A percentile compares a stretch with the other conserved stretches of the same genome.
Evolutionary conservation across 2,797 vertebrate genomes (phyloP).

Genomic region (Myotis daubentonii): DNA sequence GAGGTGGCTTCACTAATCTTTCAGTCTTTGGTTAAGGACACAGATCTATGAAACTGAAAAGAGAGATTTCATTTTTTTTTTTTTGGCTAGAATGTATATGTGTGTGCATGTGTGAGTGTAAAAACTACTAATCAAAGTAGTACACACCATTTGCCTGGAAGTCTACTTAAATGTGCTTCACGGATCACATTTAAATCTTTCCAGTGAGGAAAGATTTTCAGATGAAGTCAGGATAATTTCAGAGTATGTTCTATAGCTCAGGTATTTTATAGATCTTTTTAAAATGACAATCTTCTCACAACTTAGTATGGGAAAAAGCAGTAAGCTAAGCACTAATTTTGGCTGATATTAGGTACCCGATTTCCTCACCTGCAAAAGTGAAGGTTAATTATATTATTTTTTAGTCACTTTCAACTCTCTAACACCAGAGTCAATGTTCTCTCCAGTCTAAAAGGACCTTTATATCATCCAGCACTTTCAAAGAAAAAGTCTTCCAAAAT

Average conservation of each 20-base stretch:
- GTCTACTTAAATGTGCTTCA: background rate
- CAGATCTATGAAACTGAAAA: background rate
- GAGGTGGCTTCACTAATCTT: background rate
- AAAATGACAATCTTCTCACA: background rate
- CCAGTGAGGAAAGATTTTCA: background rate
- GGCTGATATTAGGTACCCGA: background rate
- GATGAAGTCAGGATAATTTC: background rate
- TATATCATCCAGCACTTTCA: background rate
- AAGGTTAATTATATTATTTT: slow-evolving; percentile 3
- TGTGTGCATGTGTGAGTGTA: background rate
- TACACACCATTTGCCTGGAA: background rate
- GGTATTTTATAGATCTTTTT: background rate
- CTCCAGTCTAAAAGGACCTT: background rate
- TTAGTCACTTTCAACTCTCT: background rate
- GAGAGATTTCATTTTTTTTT: slow-evolving; percentile 37
- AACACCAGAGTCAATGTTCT: background rate
- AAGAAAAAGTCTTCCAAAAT: background rate
- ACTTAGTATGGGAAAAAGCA: background rate
- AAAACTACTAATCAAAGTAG: slow-evolving; percentile 8
- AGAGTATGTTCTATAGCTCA: background rate
- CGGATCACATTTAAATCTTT: background rate
- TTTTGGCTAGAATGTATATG: background rate
- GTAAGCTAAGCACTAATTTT: background rate
- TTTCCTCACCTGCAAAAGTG: background rate
- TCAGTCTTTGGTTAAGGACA: background rate